A percentile compares a stretch with the other conserved stretches of the same genome.
These are phyloP conservation scores for Paguma larvata DNA, from an alignment of 2,797 vertebrate genomes.

Conservation along the genomic window DNA sequence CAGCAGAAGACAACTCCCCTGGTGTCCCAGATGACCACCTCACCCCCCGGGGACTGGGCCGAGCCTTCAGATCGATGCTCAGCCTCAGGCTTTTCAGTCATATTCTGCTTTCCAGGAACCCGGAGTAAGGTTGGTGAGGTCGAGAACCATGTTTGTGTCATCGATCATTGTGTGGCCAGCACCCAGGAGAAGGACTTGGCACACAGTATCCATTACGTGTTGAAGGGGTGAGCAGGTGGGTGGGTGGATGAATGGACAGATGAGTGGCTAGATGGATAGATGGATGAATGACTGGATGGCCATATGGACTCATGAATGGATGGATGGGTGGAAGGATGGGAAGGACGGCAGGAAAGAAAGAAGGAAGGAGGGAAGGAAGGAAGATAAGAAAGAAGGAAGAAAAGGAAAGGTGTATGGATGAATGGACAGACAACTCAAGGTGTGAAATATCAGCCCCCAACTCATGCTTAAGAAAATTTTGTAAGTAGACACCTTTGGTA, in stretches of 20 bases:
- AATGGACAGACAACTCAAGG: background rate
- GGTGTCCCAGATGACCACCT: background rate
- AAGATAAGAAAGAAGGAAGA: background rate
- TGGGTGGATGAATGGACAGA: accelerated
- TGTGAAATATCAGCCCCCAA: background rate
- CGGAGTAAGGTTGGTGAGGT: background rate
- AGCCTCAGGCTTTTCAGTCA: background rate
- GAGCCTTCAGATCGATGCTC: background rate
- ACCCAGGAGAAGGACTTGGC: background rate
- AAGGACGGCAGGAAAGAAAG: background rate
- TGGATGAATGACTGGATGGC: background rate
- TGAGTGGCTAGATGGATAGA: background rate
- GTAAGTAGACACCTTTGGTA: background rate
- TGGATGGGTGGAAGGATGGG: background rate
- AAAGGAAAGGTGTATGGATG: background rate
- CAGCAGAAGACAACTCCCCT: background rate
- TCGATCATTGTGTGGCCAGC: background rate
- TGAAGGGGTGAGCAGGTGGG: background rate
- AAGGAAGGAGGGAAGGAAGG: background rate
- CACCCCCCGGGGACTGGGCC: background rate
- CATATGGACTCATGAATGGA: too few species aligned
- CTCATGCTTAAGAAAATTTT: background rate
- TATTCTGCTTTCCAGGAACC: background rate
- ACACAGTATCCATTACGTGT: background rate
- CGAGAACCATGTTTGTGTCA: background rate